Evolutionary conservation across 2,113 vertebrate genomes (phyloP).

Genomic region (Istiophorus platypterus): DNA sequence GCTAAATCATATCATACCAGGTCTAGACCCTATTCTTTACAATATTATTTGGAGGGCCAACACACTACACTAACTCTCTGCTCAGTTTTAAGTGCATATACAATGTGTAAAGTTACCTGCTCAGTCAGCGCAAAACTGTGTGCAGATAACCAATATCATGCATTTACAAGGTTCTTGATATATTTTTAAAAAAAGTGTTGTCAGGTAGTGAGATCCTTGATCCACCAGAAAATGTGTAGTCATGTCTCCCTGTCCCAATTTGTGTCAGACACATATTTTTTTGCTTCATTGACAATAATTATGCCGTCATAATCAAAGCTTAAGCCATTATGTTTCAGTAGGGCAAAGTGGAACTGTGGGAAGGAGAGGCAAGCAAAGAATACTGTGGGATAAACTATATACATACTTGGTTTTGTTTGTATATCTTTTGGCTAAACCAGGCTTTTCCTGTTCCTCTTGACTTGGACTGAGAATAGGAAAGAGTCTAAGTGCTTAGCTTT

Average conservation of each 20-base stretch:
- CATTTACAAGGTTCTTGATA: background rate
- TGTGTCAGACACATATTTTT: background rate
- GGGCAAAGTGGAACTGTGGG: background rate
- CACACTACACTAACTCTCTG: background rate
- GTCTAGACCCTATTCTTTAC: too few relatives aligned
- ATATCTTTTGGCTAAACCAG: background rate
- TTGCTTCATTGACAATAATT: background rate
- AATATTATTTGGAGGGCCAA: background rate
- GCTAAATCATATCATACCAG: too few relatives aligned
- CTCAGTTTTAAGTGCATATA: background rate
- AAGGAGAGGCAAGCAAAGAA: background rate
- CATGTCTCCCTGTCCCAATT: background rate
- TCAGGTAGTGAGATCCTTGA: background rate
- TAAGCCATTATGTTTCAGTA: background rate
- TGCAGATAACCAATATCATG: background rate
- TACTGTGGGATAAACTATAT: background rate
- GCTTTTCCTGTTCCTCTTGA: background rate
- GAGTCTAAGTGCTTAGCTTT: background rate
- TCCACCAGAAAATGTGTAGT: background rate
- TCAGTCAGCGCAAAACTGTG: background rate
- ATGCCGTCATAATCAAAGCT: background rate
- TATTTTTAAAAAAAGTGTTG: background rate
- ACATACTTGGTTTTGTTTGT: background rate
- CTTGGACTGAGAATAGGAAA: background rate
- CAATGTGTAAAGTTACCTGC: too few relatives aligned